Percentiles rank a stretch among this genome's conserved stretches.
These are phyloP conservation scores for Epistrophe grossulariae DNA, from an alignment of 2,888 invertebrate species.

Conservation along the genomic window DNA sequence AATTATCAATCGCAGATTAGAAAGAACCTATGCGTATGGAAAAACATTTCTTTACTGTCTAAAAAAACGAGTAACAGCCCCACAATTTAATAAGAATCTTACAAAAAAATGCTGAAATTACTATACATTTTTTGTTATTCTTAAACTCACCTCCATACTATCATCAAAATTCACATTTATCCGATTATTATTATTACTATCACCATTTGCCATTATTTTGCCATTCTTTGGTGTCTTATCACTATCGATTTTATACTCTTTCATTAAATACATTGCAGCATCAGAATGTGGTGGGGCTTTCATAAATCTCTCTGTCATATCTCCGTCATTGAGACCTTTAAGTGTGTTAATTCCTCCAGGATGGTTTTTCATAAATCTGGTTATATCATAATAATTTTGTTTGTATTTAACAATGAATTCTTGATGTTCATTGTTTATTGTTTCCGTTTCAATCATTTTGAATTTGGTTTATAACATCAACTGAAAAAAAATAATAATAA, in stretches of 20 bases:
- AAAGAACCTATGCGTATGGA: no score
- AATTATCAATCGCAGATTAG: no score
- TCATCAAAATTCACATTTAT: slow-evolving; percentile 79
- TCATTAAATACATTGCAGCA: slow-evolving; percentile 83
- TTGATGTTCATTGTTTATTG: slow-evolving; percentile 45
- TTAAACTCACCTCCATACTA: slow-evolving; percentile 82
- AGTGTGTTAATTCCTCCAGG: slow-evolving; percentile 90
- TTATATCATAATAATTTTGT: slow-evolving; percentile 87
- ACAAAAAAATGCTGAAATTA: no score
- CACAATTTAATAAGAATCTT: no score
- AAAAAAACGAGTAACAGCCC: no score
- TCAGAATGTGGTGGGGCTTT: slow-evolving; percentile 83
- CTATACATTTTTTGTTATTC: background rate
- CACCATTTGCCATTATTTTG: slow-evolving; percentile 68
- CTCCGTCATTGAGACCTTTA: slow-evolving; percentile 80
- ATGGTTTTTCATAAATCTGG: slow-evolving; percentile 88
- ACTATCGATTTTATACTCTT: slow-evolving; percentile 80
- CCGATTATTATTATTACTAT: slow-evolving; percentile 79
- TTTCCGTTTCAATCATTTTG: slow-evolving; percentile 12
- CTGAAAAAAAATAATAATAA: slow-evolving; percentile 7
- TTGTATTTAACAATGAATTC: slow-evolving; percentile 83
- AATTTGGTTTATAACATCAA: slow-evolving; percentile 22
- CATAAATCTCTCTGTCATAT: slow-evolving; percentile 82
- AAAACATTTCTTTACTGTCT: no score
- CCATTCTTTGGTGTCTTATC: slow-evolving; percentile 23